These are phyloP conservation scores for Acomys russatus DNA, from an alignment of 2,797 vertebrate species.

Conservation along the genomic window DNA sequence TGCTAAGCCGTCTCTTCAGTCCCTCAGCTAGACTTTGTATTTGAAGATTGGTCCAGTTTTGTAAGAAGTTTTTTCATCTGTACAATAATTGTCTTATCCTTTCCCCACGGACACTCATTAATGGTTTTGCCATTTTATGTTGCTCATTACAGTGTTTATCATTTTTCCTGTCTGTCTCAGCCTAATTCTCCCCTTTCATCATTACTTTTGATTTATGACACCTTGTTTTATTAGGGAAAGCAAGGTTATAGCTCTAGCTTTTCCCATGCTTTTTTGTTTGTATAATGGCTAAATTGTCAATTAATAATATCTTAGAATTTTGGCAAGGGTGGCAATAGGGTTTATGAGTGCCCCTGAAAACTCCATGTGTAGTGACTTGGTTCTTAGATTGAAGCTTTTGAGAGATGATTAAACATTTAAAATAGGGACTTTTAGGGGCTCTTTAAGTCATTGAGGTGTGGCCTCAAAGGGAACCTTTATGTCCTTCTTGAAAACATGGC, in stretches of 20 bases:
- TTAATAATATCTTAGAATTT: background rate
- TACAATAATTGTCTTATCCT: background rate
- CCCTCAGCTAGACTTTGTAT: background rate
- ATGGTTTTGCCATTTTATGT: background rate
- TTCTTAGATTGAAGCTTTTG: background rate
- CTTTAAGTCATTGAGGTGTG: too few relatives aligned
- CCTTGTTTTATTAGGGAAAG: background rate
- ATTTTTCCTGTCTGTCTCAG: background rate
- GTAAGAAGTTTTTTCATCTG: background rate
- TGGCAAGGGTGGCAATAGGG: background rate
- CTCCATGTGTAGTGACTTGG: background rate
- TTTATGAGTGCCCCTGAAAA: background rate
- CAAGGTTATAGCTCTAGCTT: background rate
- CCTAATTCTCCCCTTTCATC: background rate
- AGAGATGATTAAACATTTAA: background rate
- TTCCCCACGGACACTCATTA: background rate
- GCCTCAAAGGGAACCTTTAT: too few relatives aligned
- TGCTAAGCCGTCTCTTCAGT: background rate
- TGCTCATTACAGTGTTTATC: background rate
- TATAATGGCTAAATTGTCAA: background rate
- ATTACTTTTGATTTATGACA: background rate
- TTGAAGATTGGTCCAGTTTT: background rate
- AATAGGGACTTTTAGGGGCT: accelerated
- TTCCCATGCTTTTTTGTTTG: background rate
- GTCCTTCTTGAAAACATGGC: background rate